Evolutionary conservation across 2,797 vertebrate species (phyloP), one percentile per base, ranked within the genome.

Genomic region (Myripristis jacobus): DNA sequence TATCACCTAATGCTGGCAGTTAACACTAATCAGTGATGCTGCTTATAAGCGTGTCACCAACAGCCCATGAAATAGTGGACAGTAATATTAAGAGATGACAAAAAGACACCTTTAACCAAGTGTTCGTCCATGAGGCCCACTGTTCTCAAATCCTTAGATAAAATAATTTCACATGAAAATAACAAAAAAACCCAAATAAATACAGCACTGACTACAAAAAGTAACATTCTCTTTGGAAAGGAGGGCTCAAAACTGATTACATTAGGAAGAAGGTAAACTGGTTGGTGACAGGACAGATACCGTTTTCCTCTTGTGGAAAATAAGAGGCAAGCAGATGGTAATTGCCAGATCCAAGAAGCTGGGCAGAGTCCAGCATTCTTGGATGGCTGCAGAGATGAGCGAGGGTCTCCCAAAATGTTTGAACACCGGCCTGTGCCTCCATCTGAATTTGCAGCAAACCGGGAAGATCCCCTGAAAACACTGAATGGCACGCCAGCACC

Each of bases 161-260:
- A 81, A 64, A 73, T 64, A 71, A 68, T 64, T 27, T 60, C 55
- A 70, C 58, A 62, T 31, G 15, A 60, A 63, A 13, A 59, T 27
- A 71, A 86, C 18, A 67, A 24, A 10, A 10, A 15, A 15, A 43
- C 66, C 80, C 25, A 83, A 90, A 88, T 88, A 88, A 90, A 90
- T 90, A 91, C 71, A 81, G 62, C 62, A 73, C 55, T 73, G 46
- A 24, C 81, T 65, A 83, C 47, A 83, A 87, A 87, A 86, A 27
- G 9, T 81, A 84, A 73, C 65, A 80, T 80, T 86, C 58, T 90
- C 92, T 92, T 92, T 90, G 91, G 88, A 88, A 88, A 83, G 62
- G 82, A 88, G 84, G 79, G 79, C 73, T 92, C 56, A 69, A 80
- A 87, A 84, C 52, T 52, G 56, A 77, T 79, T 50, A 5, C 38